A percentile compares a stretch with the other conserved stretches of the same genome.
These are phyloP conservation scores for Sisyra terminalis DNA, from an alignment of 2,888 invertebrate genomes.

Conservation along the genomic window DNA sequence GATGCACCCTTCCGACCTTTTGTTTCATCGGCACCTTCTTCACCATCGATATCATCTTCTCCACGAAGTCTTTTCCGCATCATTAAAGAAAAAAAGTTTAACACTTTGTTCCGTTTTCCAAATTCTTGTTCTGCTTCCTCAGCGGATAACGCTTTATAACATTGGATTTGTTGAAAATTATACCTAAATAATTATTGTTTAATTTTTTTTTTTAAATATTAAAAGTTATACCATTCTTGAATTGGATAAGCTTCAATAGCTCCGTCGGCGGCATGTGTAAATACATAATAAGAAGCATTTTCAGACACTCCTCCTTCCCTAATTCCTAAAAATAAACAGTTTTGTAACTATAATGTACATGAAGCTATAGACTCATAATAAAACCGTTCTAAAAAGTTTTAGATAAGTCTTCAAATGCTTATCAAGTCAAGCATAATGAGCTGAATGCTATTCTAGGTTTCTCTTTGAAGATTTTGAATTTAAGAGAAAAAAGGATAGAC, in stretches of 20 bases:
- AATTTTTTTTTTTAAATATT: background rate
- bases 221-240: slow-evolving; percentile 61
- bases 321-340: slow-evolving; percentile 50
- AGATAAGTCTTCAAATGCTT: too few relatives aligned
- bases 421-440: too few relatives aligned
- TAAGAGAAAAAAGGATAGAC: too few relatives aligned
- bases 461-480: too few relatives aligned
- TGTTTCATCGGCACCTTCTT: slow-evolving; percentile 45
- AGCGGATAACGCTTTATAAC: slow-evolving; percentile 86
- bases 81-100: slow-evolving; percentile 94
- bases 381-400: too few relatives aligned
- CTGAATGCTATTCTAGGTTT: too few relatives aligned
- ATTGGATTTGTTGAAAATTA: slow-evolving; percentile 75
- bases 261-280: slow-evolving; percentile 89
- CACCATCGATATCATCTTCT: slow-evolving; percentile 39
- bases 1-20: slow-evolving; percentile 43
- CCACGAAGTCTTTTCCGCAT: slow-evolving; percentile 71
- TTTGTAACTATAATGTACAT: too few relatives aligned
- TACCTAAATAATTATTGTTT: slow-evolving; percentile 35
- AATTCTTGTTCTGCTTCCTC: slow-evolving; percentile 99
- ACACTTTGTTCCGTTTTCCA: slow-evolving; percentile 82
- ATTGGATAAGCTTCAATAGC: slow-evolving; percentile 92
- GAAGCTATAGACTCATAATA: too few relatives aligned
- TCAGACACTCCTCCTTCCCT: slow-evolving; percentile 92
- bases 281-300: slow-evolving; percentile 95